Conservation (phyloP, 2,113 vertebrate species). For the Sardina pilchardus region DNA sequence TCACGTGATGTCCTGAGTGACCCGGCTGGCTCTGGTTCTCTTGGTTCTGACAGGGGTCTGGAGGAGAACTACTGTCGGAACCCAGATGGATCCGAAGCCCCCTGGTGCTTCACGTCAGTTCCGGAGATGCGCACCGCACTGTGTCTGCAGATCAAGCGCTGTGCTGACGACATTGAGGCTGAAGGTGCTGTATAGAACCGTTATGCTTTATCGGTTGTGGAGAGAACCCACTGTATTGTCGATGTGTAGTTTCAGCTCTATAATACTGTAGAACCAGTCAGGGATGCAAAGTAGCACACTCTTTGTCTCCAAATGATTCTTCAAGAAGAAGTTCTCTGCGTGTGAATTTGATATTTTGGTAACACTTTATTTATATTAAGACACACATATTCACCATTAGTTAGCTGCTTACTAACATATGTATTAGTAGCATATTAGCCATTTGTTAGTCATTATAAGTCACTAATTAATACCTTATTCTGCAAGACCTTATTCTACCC, state of each 20-base stretch:
- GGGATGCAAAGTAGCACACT: not conserved
- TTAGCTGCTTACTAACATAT: no score
- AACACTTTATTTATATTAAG: no score
- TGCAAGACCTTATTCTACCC: no score
- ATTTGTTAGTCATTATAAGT: no score
- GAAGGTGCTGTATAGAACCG: slow-evolving; percentile 71
- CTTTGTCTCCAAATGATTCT: not conserved
- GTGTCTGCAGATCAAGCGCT: slow-evolving; percentile 94
- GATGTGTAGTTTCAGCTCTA: no score
- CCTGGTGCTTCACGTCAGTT: slow-evolving; percentile 91
- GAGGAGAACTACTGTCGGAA: slow-evolving; percentile 96
- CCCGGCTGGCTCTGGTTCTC: not conserved
- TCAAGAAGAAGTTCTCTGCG: not conserved
- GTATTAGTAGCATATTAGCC: no score
- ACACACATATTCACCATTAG: no score
- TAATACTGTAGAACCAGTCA: not conserved
- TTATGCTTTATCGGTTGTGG: not conserved
- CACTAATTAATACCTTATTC: no score
- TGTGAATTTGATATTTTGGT: not conserved
- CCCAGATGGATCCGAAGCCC: slow-evolving; percentile 91
- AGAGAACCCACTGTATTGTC: not conserved
- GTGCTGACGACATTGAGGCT: slow-evolving; percentile 79
- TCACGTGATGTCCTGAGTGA: not conserved
- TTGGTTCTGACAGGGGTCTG: slow-evolving; percentile 76
- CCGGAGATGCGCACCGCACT: slow-evolving; percentile 80